Conservation (phyloP, 2,888 invertebrate species). For the Apamea anceps region DNA sequence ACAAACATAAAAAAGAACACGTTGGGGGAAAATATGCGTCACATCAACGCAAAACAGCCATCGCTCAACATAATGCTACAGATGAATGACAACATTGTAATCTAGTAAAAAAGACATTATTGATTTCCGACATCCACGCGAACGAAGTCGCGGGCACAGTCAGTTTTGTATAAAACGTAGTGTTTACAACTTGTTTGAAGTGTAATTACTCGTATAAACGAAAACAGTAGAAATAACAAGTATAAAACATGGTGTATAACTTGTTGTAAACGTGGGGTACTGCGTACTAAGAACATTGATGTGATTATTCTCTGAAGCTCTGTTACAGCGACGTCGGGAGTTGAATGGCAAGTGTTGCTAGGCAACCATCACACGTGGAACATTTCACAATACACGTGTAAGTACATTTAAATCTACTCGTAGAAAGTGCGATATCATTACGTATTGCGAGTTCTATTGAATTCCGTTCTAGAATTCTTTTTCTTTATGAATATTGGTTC, state of each 20-base stretch:
- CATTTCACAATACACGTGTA: background rate
- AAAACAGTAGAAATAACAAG: background rate
- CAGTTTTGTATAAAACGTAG: background rate
- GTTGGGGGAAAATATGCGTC: no score
- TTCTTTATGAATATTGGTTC: background rate
- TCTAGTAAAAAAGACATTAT: no score
- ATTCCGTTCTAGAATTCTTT: background rate
- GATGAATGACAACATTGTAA: no score
- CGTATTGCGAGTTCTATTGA: background rate
- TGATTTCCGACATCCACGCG: no score
- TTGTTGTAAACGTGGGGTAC: background rate
- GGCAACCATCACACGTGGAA: constrained; percentile 7
- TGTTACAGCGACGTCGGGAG: background rate
- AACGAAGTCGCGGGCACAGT: no score
- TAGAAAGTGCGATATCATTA: background rate
- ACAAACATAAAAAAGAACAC: no score
- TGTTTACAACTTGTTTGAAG: background rate
- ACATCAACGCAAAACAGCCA: no score
- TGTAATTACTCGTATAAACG: background rate
- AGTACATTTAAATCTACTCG: background rate
- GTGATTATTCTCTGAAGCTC: background rate
- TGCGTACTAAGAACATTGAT: background rate
- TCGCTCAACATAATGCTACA: no score
- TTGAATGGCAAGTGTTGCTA: constrained; percentile 12
- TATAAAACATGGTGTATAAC: background rate